A percentile compares a stretch with the other conserved stretches of the same genome.
Evolutionary conservation across 2,888 invertebrate genomes (phyloP).

Genomic region (Andricus curvator): DNA sequence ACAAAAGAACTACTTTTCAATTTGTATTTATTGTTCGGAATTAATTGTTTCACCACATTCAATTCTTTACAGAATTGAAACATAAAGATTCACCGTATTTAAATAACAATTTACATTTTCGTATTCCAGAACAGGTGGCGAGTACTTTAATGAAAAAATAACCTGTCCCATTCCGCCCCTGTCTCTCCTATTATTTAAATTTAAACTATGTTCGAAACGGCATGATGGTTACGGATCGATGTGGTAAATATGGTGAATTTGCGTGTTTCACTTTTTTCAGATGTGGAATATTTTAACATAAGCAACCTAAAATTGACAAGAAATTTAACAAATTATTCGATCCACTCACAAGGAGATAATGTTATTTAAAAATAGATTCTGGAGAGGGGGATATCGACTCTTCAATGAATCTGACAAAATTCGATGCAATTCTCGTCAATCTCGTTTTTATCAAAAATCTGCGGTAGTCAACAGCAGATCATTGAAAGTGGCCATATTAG

Average conservation of each 20-base stretch:
- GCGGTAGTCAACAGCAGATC: conserved; percentile 1
- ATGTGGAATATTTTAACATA: background rate
- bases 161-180: too few species aligned
- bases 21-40: too few species aligned
- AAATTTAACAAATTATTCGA: background rate
- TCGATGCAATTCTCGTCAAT: background rate
- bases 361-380: background rate
- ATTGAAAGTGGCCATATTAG: conserved; percentile 81
- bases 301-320: background rate
- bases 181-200: too few species aligned
- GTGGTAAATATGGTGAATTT: background rate
- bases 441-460: conserved; percentile 23
- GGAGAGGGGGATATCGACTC: background rate
- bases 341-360: background rate
- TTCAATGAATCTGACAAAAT: background rate
- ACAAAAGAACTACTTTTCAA: too few species aligned
- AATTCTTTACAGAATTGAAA: too few species aligned
- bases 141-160: too few species aligned
- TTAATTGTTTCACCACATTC: too few species aligned
- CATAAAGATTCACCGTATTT: too few species aligned
- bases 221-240: background rate
- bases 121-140: too few species aligned
- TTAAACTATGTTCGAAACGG: too few species aligned
- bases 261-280: background rate
- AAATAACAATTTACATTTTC: too few species aligned